A percentile compares a stretch with the other conserved stretches of the same genome.
phyloP scores from a whole-genome alignment of 2,797 vertebrate genomes.

The Xenentodon cancila region DNA sequence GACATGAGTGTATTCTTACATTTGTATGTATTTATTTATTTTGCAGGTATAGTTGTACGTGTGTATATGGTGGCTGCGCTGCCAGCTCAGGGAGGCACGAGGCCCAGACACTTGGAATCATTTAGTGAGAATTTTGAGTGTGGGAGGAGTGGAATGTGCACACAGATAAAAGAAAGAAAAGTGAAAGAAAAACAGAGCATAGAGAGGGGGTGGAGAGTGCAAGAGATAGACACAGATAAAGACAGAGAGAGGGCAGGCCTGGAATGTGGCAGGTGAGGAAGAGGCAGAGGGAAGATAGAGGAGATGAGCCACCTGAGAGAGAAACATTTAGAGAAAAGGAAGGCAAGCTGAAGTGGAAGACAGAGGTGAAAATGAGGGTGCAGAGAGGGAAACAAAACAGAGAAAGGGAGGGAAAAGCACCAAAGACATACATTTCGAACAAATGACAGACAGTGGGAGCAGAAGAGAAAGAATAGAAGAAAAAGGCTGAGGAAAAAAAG shows the following conservation, averaged over 20 bases:
- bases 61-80: constrained; percentile 58
- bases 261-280: constrained; percentile 67
- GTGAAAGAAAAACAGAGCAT: constrained; percentile 82
- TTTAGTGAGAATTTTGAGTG: constrained; percentile 85
- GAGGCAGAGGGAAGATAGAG: constrained; percentile 53
- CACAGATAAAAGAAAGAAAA: constrained; percentile 84
- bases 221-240: constrained; percentile 72
- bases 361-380: constrained; percentile 48
- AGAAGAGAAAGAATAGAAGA: constrained; percentile 66
- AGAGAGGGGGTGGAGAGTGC: constrained; percentile 72
- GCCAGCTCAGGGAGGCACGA: constrained; percentile 73
- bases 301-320: constrained; percentile 58
- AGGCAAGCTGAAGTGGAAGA: constrained; percentile 52
- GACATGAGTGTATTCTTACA: constrained; percentile 42
- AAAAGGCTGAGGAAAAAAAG: constrained; percentile 62
- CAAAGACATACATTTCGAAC: constrained; percentile 61
- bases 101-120: constrained; percentile 88
- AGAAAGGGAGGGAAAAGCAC: constrained; percentile 39
- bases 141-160: constrained; percentile 87
- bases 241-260: constrained; percentile 61
- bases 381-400: constrained; percentile 42
- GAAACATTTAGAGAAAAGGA: constrained; percentile 62
- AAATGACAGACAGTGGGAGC: constrained; percentile 76
- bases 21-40: constrained; percentile 1
- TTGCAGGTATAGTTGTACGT: constrained; percentile 63